Conservation (phyloP, 1,140 invertebrate genomes). For the Triops cancriformis region DNA sequence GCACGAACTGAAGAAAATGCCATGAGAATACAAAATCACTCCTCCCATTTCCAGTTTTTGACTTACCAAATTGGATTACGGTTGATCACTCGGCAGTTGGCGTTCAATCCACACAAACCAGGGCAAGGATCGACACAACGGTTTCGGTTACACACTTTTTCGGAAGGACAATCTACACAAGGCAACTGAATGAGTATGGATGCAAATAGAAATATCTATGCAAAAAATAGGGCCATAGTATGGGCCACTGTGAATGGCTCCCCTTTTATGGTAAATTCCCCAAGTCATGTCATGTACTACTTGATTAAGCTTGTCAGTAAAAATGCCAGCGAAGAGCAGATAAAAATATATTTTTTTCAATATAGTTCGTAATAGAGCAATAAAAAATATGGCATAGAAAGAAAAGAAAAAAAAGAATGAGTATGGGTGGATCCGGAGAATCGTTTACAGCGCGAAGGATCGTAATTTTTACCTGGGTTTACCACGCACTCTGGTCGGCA, state of each 20-base stretch:
- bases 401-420: background rate
- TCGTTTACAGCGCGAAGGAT: too few relatives aligned
- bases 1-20: constrained; percentile 54
- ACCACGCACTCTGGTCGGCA: constrained; percentile 65
- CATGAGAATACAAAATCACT: constrained; percentile 31
- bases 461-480: constrained; percentile 41
- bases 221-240: too few relatives aligned
- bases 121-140: constrained; percentile 70
- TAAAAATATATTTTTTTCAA: too few relatives aligned
- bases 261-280: too few relatives aligned
- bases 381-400: background rate
- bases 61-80: constrained; percentile 64
- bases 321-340: too few relatives aligned
- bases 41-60: constrained; percentile 65
- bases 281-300: too few relatives aligned
- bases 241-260: too few relatives aligned
- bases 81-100: constrained; percentile 59
- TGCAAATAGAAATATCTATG: too few relatives aligned
- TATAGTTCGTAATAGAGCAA: too few relatives aligned
- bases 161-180: constrained; percentile 55
- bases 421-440: too few relatives aligned
- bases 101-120: constrained; percentile 61
- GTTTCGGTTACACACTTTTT: constrained; percentile 59
- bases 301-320: too few relatives aligned
- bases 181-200: too few relatives aligned